Conservation (phyloP, 2,113 vertebrate species). For the Glaucidium brasilianum region DNA sequence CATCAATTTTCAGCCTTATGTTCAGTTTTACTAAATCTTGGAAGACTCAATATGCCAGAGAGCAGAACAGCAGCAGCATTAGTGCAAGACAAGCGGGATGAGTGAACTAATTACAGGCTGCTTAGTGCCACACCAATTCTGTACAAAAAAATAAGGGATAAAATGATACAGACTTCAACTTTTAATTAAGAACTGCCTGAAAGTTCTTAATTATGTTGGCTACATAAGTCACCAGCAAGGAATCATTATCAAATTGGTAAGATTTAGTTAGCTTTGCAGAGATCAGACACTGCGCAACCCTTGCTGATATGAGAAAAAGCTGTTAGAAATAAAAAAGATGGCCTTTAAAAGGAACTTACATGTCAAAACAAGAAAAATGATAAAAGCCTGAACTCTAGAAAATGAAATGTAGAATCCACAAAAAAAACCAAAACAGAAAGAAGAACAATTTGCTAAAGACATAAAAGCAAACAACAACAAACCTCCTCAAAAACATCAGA, state of each 20-base stretch:
- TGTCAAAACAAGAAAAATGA: slow-evolving; percentile 59
- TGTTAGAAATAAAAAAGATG: not conserved
- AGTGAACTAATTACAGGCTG: slow-evolving; percentile 9
- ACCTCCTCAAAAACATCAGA: slow-evolving; percentile 41
- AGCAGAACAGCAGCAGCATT: not conserved
- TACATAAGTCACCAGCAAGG: not conserved
- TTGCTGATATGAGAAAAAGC: not conserved
- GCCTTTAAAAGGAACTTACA: slow-evolving; percentile 5
- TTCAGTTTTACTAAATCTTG: not conserved
- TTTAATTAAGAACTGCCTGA: slow-evolving; percentile 4
- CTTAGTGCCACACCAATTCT: not conserved
- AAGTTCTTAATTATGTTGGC: not conserved
- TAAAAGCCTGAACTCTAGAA: slow-evolving; percentile 29
- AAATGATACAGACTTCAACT: not conserved
- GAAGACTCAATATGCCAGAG: not conserved
- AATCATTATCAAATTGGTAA: not conserved
- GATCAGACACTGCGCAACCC: not conserved
- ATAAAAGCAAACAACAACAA: slow-evolving; percentile 59
- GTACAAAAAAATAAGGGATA: not conserved
- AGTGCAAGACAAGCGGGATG: not conserved
- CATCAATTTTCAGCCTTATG: not conserved
- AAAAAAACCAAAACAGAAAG: not conserved
- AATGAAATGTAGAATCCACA: not conserved
- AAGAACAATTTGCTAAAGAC: slow-evolving; percentile 40
- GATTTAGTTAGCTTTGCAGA: slow-evolving; percentile 1